phyloP scores from a whole-genome alignment of 2,113 vertebrate genomes.

The Pteronura brasiliensis region DNA sequence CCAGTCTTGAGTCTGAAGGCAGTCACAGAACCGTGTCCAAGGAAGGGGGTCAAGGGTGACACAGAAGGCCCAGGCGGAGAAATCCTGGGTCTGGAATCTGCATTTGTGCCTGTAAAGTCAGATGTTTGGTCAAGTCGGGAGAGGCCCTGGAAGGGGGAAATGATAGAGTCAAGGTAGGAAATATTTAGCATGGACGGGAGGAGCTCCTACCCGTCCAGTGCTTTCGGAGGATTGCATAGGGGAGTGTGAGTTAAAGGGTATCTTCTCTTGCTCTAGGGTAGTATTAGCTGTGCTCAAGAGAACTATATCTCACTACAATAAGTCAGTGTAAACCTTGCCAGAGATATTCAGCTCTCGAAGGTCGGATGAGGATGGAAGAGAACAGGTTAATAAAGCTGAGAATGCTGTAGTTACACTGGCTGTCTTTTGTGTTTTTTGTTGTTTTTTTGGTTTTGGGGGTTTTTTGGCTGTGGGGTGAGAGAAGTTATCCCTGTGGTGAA shows the following conservation, averaged over 20 bases:
- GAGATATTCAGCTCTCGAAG: not conserved
- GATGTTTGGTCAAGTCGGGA: not conserved
- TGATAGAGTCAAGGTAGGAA: not conserved
- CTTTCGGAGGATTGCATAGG: not conserved
- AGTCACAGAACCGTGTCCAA: not conserved
- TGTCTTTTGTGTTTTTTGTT: not conserved
- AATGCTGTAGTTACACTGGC: not conserved
- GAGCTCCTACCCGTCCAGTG: not conserved
- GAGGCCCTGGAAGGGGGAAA: not conserved
- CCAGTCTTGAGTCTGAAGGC: not conserved
- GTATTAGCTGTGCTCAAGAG: not conserved
- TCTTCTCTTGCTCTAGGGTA: not conserved
- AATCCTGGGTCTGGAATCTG: not conserved
- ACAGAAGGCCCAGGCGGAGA: not conserved
- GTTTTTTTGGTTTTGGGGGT: too few species aligned
- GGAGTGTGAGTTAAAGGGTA: not conserved
- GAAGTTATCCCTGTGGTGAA: not conserved
- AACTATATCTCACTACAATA: not conserved
- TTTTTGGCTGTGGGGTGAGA: not conserved
- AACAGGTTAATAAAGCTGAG: not conserved
- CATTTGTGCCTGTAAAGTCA: not conserved
- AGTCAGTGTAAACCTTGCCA: not conserved
- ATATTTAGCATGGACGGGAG: not conserved
- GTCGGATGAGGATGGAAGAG: not conserved
- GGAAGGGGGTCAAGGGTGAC: not conserved